Base-by-base conservation (phyloP, 1,140 invertebrate species). In the Apis cerana region DNA sequence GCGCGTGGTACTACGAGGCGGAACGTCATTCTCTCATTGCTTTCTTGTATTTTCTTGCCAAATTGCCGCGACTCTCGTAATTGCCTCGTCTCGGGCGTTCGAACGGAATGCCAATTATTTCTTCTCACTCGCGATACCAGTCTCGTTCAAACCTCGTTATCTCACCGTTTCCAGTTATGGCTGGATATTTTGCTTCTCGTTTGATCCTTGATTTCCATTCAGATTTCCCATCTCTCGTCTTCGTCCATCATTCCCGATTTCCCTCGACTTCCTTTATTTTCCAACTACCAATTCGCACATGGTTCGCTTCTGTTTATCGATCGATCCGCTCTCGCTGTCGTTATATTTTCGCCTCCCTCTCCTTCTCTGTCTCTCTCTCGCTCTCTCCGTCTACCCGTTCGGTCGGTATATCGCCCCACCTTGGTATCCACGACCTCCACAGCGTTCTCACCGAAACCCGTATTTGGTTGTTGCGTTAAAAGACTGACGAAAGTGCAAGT, bases 381-480 rank as follows among this genome's bases (percentile, higher is more conserved):
- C 59, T 71, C 27, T 64, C 78, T 68, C 48, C 52, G 56, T 81
- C 64, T 68, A 27, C 61, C 7, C 13, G 72, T 58, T 54, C 27
- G 54, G 72, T 68, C 69, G 23, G 72, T 76, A 56, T 56, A 81
- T 68, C 64, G 23, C 72, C 70, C 72, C 80, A 82, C 74, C 80
- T 76, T 50, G 13, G 12, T 43, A 64, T 21, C 54, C 48, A 64
- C 74, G 80, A 76, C 72, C 80, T 81, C 80, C 72, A n/a, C 2
- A 23, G 54, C 17, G 48, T 69, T 76, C 80, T 64, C 48, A 59
- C 48, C 64, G 74, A 82, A 82, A 82, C 48, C 79, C 80, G 72
- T 82, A 82, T 82, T 82, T 82, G 80, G 74, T 58, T n/a, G 74
- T 69, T 33, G 80, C 56, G 64, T 82, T 76, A 82, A 82, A 72